These are phyloP conservation scores for Crax fasciolata DNA, from an alignment of 2,797 vertebrate species.

Conservation along the genomic window DNA sequence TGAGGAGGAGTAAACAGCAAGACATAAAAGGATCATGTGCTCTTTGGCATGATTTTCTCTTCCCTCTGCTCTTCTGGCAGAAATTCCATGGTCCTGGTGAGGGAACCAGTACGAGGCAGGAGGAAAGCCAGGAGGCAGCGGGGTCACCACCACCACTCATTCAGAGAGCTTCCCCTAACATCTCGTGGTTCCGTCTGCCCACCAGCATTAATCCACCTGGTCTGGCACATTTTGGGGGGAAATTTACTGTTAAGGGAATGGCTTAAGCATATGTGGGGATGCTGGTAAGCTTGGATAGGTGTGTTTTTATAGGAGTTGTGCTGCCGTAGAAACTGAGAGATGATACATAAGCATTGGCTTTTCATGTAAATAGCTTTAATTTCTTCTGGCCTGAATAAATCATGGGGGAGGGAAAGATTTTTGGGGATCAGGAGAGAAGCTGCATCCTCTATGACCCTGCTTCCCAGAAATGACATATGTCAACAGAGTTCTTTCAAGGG, in stretches of 20 bases:
- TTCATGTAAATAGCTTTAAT: conserved; percentile 16
- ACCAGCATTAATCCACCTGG: background rate
- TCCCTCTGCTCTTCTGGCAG: background rate
- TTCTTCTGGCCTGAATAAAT: conserved; percentile 21
- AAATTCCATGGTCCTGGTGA: fast-evolving
- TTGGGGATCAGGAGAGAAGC: background rate
- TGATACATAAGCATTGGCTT: background rate
- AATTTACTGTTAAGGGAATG: background rate
- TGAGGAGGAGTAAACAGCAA: fast-evolving
- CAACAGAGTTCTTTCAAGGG: conserved; percentile 11
- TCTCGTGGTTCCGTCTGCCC: fast-evolving
- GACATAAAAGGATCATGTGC: background rate
- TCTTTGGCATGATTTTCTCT: background rate
- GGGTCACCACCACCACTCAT: fast-evolving
- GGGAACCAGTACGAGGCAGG: background rate
- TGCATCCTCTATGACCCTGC: background rate
- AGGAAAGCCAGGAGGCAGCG: background rate
- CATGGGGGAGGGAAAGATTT: background rate
- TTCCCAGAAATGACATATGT: conserved; percentile 31
- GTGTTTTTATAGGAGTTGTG: conserved; percentile 25
- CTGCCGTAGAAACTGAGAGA: conserved; percentile 56
- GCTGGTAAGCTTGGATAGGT: background rate
- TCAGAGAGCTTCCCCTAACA: fast-evolving
- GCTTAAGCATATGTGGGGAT: background rate
- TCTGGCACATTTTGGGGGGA: background rate